Evolutionary conservation across 2,113 vertebrate species (phyloP).

Genomic region (Prunella himalayana): DNA sequence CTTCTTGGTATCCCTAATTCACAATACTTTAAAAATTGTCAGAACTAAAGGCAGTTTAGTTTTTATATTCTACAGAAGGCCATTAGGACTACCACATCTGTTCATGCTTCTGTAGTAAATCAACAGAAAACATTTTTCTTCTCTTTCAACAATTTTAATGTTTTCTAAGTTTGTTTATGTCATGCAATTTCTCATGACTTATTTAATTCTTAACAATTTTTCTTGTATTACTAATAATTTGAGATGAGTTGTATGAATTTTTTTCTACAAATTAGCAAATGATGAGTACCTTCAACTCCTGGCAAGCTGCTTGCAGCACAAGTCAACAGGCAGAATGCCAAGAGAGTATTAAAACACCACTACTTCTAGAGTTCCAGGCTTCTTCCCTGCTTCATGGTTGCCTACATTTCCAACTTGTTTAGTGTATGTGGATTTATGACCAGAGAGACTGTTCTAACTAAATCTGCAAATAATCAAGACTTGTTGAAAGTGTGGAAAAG

Average conservation of each 20-base stretch:
- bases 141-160: not conserved
- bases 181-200: not conserved
- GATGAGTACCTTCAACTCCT: not conserved
- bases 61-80: conserved; percentile 57
- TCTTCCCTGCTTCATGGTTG: not conserved
- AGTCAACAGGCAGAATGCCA: not conserved
- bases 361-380: not conserved
- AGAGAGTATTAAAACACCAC: not conserved
- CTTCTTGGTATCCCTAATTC: not conserved
- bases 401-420: not conserved
- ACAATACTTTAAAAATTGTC: conserved; percentile 8
- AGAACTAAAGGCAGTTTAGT: conserved; percentile 7
- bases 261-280: not conserved
- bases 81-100: conserved; percentile 44
- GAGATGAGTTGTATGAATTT: not conserved
- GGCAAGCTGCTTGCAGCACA: not conserved
- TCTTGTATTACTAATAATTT: not conserved
- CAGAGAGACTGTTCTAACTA: not conserved
- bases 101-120: conserved; percentile 2
- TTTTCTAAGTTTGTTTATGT: not conserved
- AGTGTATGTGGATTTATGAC: not conserved
- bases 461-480: not conserved
- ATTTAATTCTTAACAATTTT: not conserved
- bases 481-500: not conserved
- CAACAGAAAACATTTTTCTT: conserved; percentile 15